A percentile compares a stretch with the other conserved stretches of the same genome.
These are phyloP conservation scores for Varecia variegata DNA, from an alignment of 2,797 vertebrate genomes.

Conservation along the genomic window DNA sequence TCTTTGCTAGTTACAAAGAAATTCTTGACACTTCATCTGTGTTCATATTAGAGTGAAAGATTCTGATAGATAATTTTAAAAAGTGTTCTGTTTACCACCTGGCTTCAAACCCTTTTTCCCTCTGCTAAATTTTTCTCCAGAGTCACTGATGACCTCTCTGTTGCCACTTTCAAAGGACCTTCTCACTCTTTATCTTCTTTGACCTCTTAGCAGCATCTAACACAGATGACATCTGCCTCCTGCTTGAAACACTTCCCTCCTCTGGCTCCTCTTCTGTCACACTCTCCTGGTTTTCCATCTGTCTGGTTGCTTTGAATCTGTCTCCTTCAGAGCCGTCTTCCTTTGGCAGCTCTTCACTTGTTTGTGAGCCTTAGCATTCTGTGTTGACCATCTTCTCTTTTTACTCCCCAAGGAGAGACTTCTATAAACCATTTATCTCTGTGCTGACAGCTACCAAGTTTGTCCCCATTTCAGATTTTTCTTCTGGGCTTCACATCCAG, in stretches of 20 bases:
- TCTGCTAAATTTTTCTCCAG: not conserved
- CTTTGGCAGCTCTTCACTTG: not conserved
- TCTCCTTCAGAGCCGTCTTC: not conserved
- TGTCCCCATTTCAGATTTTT: not conserved
- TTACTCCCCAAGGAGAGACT: not conserved
- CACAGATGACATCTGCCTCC: not conserved
- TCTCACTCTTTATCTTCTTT: not conserved
- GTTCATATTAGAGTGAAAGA: not conserved
- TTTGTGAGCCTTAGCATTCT: not conserved
- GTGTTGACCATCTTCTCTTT: not conserved
- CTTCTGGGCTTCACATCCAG: not conserved
- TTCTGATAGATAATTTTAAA: not conserved
- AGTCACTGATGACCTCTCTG: not conserved
- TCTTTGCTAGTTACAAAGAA: slow-evolving; percentile 43
- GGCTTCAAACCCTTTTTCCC: not conserved
- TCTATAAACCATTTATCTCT: not conserved
- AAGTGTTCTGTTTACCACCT: not conserved
- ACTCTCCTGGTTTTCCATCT: not conserved
- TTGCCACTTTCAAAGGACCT: not conserved
- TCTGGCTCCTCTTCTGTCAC: not conserved
- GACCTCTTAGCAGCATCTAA: not conserved
- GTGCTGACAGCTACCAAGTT: not conserved
- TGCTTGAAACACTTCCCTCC: not conserved
- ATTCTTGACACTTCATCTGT: slow-evolving; percentile 26
- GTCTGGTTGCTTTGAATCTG: not conserved